Evolutionary conservation across 2,888 invertebrate genomes (phyloP), one percentile per base, ranked within the genome.

Genomic region (Callosobruchus maculatus): DNA sequence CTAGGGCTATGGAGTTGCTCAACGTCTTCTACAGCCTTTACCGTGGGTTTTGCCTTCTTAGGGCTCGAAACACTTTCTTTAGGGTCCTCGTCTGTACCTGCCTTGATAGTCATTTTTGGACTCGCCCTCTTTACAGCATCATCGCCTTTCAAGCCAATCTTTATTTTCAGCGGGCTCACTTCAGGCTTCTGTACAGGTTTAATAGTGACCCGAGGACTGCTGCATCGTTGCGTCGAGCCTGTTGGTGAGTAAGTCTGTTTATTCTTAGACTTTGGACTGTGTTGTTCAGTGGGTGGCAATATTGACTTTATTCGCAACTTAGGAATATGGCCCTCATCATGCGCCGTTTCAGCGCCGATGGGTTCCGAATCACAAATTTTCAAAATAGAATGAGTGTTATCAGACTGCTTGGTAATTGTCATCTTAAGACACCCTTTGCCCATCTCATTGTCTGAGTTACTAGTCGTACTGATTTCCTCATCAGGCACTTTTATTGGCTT

Each of bases 401-500:
- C 86, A 1, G 84, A 82, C 77, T 86, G 85, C 81, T 87, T 87
- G 0, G 86, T 86, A 71, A 87, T 87, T 0, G 87, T 87, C 79
- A 87, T 85, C 78, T 86, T 87, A 75, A 87, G 80, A 68, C 83
- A 82, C 30, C 83, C 83, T 74, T 83, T 83, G 21, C 74, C 74
- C 71, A 78, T 78, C 73, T 84, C 82, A 2, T 75, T 66, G 22
- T 81, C 81, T 18, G 78, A 74, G 30, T 72, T 74, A 22, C 76
- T 78, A 18, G 80, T 81, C 2, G 81, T 82, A 69, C 79, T 82
- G 3, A 81, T 80, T 76, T 83, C 83, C 70, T 81, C 82, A 49
- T 82, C 81, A 13, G 82, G 82, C 49, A 81, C 80, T 79, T 81
- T 83, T 73, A 86, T 82, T 22, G 87, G 86, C 80, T 88, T 88